Conservation (phyloP, 1,140 invertebrate species). For the Liolophura sinensis region DNA sequence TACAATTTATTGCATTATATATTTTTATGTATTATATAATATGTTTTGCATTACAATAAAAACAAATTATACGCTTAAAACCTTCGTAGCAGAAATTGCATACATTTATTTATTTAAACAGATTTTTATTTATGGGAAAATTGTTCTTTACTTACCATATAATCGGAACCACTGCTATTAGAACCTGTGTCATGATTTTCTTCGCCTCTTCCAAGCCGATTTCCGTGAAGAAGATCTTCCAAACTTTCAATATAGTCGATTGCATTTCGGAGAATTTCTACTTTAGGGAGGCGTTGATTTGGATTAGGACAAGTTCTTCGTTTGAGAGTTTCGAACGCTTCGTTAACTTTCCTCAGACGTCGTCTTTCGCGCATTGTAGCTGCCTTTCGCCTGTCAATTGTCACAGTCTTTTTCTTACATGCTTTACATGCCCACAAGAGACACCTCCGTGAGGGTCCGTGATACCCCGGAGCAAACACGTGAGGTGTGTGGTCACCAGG, state of each 20-base stretch:
- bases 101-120: neutral
- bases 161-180: conserved; percentile 46
- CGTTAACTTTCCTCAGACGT: conserved; percentile 93
- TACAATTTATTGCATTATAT: neutral
- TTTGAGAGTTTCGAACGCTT: conserved; percentile 95
- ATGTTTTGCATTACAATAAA: neutral
- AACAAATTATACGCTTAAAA: neutral
- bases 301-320: conserved; percentile 90
- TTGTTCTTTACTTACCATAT: conserved; percentile 40
- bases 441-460: conserved; percentile 69
- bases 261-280: conserved; percentile 94
- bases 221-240: conserved; percentile 66
- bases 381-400: conserved; percentile 92
- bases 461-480: conserved; percentile 57
- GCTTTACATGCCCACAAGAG: conserved; percentile 95
- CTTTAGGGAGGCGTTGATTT: conserved; percentile 93
- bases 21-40: conserved; percentile 2
- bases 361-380: conserved; percentile 92
- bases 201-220: conserved; percentile 32
- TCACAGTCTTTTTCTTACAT: conserved; percentile 92
- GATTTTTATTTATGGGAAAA: neutral
- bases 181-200: conserved; percentile 44
- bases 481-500: conserved; percentile 53
- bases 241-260: conserved; percentile 98
- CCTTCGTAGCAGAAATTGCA: neutral